Evolutionary conservation across 2,888 invertebrate genomes (phyloP).

Genomic region (Drosophila robusta): DNA sequence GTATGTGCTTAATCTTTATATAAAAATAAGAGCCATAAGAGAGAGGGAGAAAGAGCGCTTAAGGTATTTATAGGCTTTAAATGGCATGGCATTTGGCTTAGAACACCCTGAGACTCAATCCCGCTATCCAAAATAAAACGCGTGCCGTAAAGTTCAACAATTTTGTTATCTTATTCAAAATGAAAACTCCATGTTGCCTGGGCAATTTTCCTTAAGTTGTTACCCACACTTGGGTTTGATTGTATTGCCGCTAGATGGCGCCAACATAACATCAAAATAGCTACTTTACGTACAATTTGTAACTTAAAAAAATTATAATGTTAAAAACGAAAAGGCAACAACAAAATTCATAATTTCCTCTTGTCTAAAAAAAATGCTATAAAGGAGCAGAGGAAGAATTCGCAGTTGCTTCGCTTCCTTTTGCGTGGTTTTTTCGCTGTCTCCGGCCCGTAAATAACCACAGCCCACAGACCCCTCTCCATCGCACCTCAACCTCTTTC

Average conservation of each 20-base stretch:
- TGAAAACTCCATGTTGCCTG: background rate
- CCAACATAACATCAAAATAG: conserved; percentile 9
- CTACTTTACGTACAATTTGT: conserved; percentile 1
- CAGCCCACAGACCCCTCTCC: background rate
- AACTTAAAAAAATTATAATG: conserved; percentile 12
- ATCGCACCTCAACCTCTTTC: conserved; percentile 12
- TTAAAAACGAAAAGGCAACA: conserved; percentile 27
- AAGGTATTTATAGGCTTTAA: background rate
- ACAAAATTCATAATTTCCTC: conserved; percentile 74
- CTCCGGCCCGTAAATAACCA: conserved; percentile 68
- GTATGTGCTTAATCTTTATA: background rate
- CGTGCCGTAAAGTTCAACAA: background rate
- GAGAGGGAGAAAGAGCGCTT: background rate
- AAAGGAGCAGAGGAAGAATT: conserved; percentile 19
- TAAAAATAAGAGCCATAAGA: background rate
- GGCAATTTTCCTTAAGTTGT: background rate
- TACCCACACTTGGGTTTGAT: background rate
- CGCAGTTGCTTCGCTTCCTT: conserved; percentile 65
- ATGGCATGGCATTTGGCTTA: no score
- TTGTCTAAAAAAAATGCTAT: conserved; percentile 34
- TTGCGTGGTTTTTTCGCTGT: conserved; percentile 56
- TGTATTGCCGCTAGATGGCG: conserved; percentile 1
- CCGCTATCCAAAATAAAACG: no score
- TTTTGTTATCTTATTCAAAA: background rate
- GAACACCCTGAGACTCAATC: no score